Evolutionary conservation across 2,797 vertebrate species (phyloP), one percentile per base, ranked within the genome.

Genomic region (Thaleichthys pacificus): DNA sequence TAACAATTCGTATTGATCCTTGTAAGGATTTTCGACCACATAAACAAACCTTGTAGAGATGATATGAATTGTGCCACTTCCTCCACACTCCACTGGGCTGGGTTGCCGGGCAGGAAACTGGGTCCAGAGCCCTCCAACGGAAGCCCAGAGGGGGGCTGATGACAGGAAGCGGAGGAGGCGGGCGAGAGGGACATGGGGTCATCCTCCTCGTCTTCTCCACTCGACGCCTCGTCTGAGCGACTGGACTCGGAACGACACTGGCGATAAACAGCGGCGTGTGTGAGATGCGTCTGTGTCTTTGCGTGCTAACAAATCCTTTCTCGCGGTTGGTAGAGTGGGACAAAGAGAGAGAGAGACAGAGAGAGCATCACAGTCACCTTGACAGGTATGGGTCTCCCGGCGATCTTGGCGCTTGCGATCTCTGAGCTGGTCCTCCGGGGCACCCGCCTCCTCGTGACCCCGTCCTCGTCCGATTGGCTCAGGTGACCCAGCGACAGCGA

Each of bases 11-110:
- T n/a, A 58, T n/a, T 8, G 22, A 8, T n/a, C 56, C 19, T n/a
- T n/a, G 17, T 1, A 7, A 58, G 5, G 12, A 15, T 42, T 15
- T n/a, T 42, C 28, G 28, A 60, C 1, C n/a, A 22, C 24, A 21
- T 60, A 12, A 60, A 74, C 79, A 86, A 57, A 98, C 97, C 97
- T 95, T 98, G 97, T 63, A 99, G 87, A 0, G 97, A 97, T 7
- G 96, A 96, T 61, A 99, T 99, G 60, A 99, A 99, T 79, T 95
- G 96, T 0, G 96, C 97, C 79, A 99, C 97, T 81, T 99, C 96
- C 79, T 97, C 96, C 75, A 98, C 96, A 2, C 94, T 97, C 97
- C 97, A 99, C 19, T 94, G 95, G 84, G 95, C 93, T 3, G 97
- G 95, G 80, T 92, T 96, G 14, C 92, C 87, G 8, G 95, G 93